These are phyloP conservation scores for Ptychoptera albimana DNA, from an alignment of 2,888 invertebrate species.

Conservation along the genomic window DNA sequence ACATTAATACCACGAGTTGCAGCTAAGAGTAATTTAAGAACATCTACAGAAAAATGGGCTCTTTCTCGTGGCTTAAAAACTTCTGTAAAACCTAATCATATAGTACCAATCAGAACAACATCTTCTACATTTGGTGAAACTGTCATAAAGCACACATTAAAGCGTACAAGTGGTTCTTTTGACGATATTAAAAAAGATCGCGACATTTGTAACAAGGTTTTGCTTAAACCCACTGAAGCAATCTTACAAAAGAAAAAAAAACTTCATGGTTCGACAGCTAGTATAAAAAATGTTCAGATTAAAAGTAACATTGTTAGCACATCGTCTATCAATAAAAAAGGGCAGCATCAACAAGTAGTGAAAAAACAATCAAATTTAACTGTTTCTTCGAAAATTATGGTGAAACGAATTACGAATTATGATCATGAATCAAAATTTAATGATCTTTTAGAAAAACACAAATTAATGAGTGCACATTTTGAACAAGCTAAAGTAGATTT, in stretches of 20 bases:
- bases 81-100: not conserved
- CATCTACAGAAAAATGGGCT: conserved; percentile 9
- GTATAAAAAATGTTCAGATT: too few relatives aligned
- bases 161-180: conserved; percentile 15
- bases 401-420: conserved; percentile 43
- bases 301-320: too few relatives aligned
- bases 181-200: conserved; percentile 18
- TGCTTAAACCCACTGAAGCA: too few relatives aligned
- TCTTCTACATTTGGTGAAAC: conserved; percentile 18
- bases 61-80: conserved; percentile 13
- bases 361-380: too few relatives aligned
- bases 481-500: conserved; percentile 34
- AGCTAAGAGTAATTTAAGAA: not conserved
- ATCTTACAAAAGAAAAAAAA: too few relatives aligned
- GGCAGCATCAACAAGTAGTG: too few relatives aligned
- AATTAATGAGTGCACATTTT: conserved; percentile 35
- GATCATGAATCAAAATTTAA: conserved; percentile 48
- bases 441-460: conserved; percentile 42
- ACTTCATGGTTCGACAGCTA: too few relatives aligned
- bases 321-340: too few relatives aligned
- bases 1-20: not conserved
- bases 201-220: too few relatives aligned
- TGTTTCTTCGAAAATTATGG: conserved; percentile 19
- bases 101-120: not conserved
- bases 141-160: conserved; percentile 10